These are phyloP conservation scores for Microctenopoma lineatum DNA, from an alignment of 2,797 vertebrate genomes.

Conservation along the genomic window DNA sequence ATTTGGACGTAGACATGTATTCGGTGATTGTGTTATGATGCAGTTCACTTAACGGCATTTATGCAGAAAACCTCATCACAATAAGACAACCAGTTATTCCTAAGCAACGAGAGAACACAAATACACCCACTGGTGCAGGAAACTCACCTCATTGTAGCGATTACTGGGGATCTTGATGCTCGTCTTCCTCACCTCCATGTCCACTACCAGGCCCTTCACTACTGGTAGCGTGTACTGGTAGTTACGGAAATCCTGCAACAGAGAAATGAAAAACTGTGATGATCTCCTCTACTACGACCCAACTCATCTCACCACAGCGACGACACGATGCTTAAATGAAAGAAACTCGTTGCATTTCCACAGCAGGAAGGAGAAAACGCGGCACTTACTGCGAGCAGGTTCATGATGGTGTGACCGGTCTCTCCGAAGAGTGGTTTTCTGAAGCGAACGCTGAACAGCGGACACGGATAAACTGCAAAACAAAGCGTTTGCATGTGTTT, in stretches of 20 bases:
- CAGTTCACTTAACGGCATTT: too few species aligned
- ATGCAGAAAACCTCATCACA: too few species aligned
- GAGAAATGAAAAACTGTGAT: background rate
- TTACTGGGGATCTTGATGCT: conserved; percentile 99
- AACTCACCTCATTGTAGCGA: conserved; percentile 93
- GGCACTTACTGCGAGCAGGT: conserved; percentile 94
- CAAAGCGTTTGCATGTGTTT: background rate
- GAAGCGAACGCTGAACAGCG: conserved; percentile 97
- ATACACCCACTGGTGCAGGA: background rate
- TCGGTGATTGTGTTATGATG: too few species aligned
- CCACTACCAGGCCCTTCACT: conserved; percentile 95
- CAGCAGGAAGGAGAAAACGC: background rate
- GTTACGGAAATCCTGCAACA: conserved; percentile 94
- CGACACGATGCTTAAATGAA: background rate
- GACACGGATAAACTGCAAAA: conserved; percentile 95
- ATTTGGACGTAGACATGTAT: too few species aligned
- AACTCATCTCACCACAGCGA: background rate
- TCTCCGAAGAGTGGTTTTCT: conserved; percentile 98
- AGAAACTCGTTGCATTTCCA: background rate
- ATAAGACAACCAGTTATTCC: too few species aligned
- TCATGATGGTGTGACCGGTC: conserved; percentile 99
- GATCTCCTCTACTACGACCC: background rate
- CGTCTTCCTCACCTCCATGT: conserved; percentile 98
- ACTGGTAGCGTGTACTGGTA: conserved; percentile 97
- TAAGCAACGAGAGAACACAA: too few species aligned